These are phyloP conservation scores for Temnothorax longispinosus DNA, from an alignment of 1,140 invertebrate species.

Conservation along the genomic window DNA sequence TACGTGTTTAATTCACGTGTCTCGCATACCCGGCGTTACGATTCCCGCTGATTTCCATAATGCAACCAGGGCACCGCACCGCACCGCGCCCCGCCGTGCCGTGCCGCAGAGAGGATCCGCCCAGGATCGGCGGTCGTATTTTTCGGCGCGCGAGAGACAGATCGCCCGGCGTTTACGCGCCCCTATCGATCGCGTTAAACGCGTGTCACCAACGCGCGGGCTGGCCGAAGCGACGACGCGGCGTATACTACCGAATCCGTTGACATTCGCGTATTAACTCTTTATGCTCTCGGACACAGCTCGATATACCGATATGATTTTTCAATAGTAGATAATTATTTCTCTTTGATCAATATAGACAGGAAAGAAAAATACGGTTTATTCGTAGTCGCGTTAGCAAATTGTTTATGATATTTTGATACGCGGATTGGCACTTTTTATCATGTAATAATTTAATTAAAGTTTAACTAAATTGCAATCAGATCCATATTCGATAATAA, in stretches of 20 bases:
- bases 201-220: conserved; percentile 29
- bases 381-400: background rate
- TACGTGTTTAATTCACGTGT: conserved; percentile 82
- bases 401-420: background rate
- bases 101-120: conserved; percentile 29
- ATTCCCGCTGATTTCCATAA: conserved; percentile 75
- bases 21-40: conserved; percentile 74
- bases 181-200: conserved; percentile 49
- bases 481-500: background rate
- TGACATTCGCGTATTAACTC: conserved; percentile 30
- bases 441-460: background rate
- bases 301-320: conserved; percentile 2
- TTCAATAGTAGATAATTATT: conserved; percentile 5
- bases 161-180: conserved; percentile 34
- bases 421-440: background rate
- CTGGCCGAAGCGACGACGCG: background rate
- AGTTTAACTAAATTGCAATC: background rate
- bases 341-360: background rate
- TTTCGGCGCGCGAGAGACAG: conserved; percentile 64
- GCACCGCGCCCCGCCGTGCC: background rate
- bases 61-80: conserved; percentile 53
- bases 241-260: conserved; percentile 2
- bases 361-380: background rate
- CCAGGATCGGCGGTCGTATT: conserved; percentile 61
- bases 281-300: background rate